These are phyloP conservation scores for Xerus inauris DNA, from an alignment of 2,113 vertebrate species.

Conservation along the genomic window DNA sequence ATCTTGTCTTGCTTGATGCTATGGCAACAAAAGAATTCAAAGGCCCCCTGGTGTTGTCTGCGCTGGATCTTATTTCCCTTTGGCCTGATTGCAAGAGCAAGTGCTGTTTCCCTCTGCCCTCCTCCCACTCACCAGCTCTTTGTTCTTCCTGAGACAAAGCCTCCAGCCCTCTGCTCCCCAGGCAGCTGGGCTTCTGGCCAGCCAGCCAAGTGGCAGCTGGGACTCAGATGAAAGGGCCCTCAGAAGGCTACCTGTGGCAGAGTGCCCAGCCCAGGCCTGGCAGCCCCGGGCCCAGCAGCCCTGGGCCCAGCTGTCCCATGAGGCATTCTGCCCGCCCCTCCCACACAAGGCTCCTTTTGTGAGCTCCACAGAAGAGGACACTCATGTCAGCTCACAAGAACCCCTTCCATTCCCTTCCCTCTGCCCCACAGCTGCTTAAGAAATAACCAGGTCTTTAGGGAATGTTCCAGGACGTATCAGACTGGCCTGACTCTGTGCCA, in stretches of 20 bases:
- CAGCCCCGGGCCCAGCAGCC: slow-evolving; percentile 60
- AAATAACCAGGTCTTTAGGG: slow-evolving; percentile 33
- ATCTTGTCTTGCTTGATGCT: slow-evolving; percentile 7
- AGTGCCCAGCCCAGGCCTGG: slow-evolving; percentile 64
- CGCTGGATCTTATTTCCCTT: slow-evolving; percentile 57
- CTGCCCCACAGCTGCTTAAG: background rate
- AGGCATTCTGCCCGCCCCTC: slow-evolving; percentile 44
- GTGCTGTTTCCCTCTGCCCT: slow-evolving; percentile 26
- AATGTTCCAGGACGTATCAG: background rate
- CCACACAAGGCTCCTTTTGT: slow-evolving; percentile 66
- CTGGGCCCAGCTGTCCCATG: slow-evolving; percentile 48
- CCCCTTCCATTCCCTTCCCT: slow-evolving; percentile 26
- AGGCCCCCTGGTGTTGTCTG: background rate
- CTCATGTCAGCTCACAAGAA: slow-evolving; percentile 48
- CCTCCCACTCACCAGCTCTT: background rate
- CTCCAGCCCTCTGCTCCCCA: slow-evolving; percentile 47
- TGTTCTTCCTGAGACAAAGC: slow-evolving; percentile 63
- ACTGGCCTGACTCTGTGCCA: background rate
- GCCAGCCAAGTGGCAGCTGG: slow-evolving; percentile 74
- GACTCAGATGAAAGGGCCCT: slow-evolving; percentile 72
- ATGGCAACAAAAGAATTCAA: slow-evolving; percentile 44
- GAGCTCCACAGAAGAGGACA: background rate
- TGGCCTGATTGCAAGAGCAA: slow-evolving; percentile 60
- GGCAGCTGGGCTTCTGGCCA: slow-evolving; percentile 65
- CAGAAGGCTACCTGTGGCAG: slow-evolving; percentile 62